These are phyloP conservation scores for Hydractinia symbiolongicarpus DNA, from an alignment of 30 jellyfish, hydroid and myxozoan genomes.

Conservation along the genomic window DNA sequence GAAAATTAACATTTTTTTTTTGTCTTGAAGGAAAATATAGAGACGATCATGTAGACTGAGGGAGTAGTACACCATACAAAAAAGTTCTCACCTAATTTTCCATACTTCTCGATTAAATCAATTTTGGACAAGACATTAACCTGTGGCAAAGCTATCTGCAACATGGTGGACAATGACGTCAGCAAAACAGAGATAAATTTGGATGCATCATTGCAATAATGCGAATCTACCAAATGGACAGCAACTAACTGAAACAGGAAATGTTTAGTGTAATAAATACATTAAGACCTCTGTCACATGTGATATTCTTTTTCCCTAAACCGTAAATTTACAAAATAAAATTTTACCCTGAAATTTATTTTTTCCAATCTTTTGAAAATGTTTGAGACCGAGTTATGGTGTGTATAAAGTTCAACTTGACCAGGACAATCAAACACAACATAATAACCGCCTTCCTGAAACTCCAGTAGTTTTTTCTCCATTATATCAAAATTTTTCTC, in stretches of 20 bases:
- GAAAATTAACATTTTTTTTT: no score
- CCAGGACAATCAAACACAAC: constrained; percentile 97
- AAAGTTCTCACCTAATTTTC: constrained; percentile 43
- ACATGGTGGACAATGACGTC: constrained; percentile 87
- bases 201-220: constrained; percentile 87
- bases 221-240: constrained; percentile 91
- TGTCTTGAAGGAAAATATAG: no score
- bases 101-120: constrained; percentile 87
- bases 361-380: constrained; percentile 47
- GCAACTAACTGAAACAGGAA: constrained; percentile 70
- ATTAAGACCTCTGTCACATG: no score
- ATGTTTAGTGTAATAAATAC: background rate
- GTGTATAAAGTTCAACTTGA: constrained; percentile 88
- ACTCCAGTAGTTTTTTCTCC: constrained; percentile 25
- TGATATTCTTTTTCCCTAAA: no score
- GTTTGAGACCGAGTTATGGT: constrained; percentile 63
- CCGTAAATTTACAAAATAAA: no score
- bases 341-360: constrained; percentile 53
- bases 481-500: constrained; percentile 69
- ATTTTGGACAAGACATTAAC: constrained; percentile 85
- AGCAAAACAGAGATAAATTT: constrained; percentile 78
- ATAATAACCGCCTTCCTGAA: constrained; percentile 53
- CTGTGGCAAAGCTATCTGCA: constrained; percentile 92
- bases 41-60: no score
- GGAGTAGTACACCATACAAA: no score